Percentiles rank a stretch among this genome's conserved stretches.
These are phyloP conservation scores for Marmota monax DNA, from an alignment of 2,113 vertebrate genomes.

Conservation along the genomic window DNA sequence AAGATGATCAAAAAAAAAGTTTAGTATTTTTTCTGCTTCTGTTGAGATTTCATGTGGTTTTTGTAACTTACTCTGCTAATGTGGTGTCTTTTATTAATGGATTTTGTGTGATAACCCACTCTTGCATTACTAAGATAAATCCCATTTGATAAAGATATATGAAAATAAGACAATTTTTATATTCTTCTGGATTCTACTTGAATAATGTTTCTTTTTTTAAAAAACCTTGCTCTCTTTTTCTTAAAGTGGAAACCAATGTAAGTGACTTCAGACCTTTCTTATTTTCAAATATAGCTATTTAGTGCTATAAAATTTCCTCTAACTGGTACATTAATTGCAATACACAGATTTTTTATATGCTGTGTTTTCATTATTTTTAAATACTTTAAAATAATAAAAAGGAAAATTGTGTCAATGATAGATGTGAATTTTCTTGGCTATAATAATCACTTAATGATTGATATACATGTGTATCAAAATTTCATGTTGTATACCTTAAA, in stretches of 20 bases:
- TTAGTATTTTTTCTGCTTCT: slow-evolving; percentile 7
- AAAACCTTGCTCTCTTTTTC: background rate
- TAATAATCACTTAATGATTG: no score
- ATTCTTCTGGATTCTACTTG: background rate
- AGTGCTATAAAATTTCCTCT: background rate
- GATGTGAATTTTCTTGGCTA: background rate
- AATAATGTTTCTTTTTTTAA: background rate
- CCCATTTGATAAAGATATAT: background rate
- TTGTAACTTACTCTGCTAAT: slow-evolving; percentile 4
- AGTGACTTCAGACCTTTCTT: background rate
- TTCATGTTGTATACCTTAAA: background rate
- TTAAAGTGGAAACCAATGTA: background rate
- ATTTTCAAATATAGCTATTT: background rate
- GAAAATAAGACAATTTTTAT: background rate
- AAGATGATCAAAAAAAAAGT: background rate
- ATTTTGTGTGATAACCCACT: background rate
- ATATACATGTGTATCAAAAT: background rate
- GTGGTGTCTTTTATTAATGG: background rate
- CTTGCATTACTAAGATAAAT: background rate
- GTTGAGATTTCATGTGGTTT: background rate
- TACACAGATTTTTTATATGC: background rate
- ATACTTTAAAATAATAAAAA: background rate
- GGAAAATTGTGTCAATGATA: background rate
- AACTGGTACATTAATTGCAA: background rate
- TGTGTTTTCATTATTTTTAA: background rate